Conservation (phyloP, 2,888 invertebrate species). For the Lycia hirtaria region DNA sequence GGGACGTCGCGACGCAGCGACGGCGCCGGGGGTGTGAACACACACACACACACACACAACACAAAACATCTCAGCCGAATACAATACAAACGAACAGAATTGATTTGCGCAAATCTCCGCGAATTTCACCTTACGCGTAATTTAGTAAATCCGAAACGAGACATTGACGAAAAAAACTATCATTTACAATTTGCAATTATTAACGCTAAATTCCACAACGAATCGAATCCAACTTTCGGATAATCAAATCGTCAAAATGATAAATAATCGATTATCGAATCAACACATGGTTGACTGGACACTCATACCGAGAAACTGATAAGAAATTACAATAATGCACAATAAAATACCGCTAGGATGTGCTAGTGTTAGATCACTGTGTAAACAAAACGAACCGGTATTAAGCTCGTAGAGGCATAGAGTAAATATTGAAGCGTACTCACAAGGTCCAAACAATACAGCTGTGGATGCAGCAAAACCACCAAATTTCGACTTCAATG, state of each 20-base stretch:
- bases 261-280: constrained; percentile 22
- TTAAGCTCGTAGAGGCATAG: constrained; percentile 40
- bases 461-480: constrained; percentile 56
- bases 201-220: constrained; percentile 23
- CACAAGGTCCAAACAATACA: constrained; percentile 58
- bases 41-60: constrained; percentile 57
- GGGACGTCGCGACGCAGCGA: constrained; percentile 62
- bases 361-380: constrained; percentile 33
- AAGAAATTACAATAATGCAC: constrained; percentile 17
- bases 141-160: constrained; percentile 33
- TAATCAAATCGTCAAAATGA: constrained; percentile 20
- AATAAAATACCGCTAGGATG: neutral
- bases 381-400: constrained; percentile 52
- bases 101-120: constrained; percentile 49
- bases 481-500: constrained; percentile 63
- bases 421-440: constrained; percentile 56
- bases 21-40: constrained; percentile 51
- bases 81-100: constrained; percentile 51
- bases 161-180: constrained; percentile 11
- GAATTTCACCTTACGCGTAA: constrained; percentile 17
- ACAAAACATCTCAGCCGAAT: constrained; percentile 48
- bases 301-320: constrained; percentile 28
- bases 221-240: constrained; percentile 13
- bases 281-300: constrained; percentile 15
- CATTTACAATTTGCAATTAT: constrained; percentile 18